A percentile compares a stretch with the other conserved stretches of the same genome.
These are phyloP conservation scores for Elaphurus davidianus DNA, from an alignment of 2,113 vertebrate species.

Conservation along the genomic window DNA sequence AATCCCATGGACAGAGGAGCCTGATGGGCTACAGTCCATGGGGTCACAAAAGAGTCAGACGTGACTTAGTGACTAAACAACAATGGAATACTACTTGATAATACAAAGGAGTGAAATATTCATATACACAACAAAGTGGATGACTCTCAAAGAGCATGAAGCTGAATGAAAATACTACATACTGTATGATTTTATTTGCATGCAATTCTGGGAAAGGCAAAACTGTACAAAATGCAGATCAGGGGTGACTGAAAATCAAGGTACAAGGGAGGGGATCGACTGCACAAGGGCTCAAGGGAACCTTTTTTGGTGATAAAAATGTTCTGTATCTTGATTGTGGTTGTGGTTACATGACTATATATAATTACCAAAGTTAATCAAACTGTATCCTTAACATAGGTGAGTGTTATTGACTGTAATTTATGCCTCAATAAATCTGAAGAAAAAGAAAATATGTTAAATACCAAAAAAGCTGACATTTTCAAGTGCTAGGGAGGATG, in stretches of 20 bases:
- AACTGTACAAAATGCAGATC: neutral
- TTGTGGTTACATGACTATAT: neutral
- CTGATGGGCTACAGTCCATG: neutral
- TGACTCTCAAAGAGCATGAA: neutral
- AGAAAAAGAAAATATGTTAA: slow-evolving; percentile 27
- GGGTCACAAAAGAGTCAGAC: neutral
- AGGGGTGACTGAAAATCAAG: no score
- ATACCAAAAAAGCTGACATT: neutral
- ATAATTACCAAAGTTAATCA: neutral
- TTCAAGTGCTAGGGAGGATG: neutral
- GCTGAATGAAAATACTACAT: neutral
- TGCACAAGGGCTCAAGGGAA: neutral
- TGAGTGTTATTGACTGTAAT: neutral
- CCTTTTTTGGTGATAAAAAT: neutral
- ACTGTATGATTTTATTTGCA: neutral
- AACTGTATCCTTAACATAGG: neutral
- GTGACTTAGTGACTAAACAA: neutral
- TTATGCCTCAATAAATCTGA: neutral
- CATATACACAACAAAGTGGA: neutral
- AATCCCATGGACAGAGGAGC: neutral
- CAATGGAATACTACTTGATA: neutral
- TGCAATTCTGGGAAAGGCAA: neutral
- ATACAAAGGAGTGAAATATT: neutral
- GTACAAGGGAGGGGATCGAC: fast-evolving
- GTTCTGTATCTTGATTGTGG: neutral